Conservation (phyloP, 2,113 vertebrate genomes). For the Bubalus kerabau region DNA sequence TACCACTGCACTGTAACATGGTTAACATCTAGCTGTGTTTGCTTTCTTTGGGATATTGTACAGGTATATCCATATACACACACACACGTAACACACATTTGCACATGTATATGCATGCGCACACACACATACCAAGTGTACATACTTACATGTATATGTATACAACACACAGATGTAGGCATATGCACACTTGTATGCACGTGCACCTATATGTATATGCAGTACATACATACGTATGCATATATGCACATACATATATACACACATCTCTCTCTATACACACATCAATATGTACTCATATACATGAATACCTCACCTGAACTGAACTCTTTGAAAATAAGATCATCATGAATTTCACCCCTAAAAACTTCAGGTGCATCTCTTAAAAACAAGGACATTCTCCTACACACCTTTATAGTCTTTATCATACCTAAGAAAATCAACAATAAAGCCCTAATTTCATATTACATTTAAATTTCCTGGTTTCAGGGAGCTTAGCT, state of each 20-base stretch:
- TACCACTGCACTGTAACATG: not conserved
- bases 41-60: not conserved
- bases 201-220: not conserved
- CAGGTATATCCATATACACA: not conserved
- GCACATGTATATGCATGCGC: not conserved
- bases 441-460: not conserved
- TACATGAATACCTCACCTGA: not conserved
- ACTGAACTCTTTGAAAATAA: not conserved
- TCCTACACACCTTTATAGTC: not conserved
- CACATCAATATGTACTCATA: not conserved
- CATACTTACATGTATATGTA: not conserved
- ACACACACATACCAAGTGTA: not conserved
- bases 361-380: not conserved
- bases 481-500: not conserved
- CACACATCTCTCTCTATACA: not conserved
- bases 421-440: not conserved
- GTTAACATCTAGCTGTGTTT: not conserved
- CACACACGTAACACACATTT: not conserved
- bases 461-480: not conserved
- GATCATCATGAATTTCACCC: not conserved
- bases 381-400: not conserved
- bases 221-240: not conserved
- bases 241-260: rapidly evolving
- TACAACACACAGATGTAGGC: not conserved
- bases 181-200: not conserved